A percentile compares a stretch with the other conserved stretches of the same genome.
phyloP scores from a whole-genome alignment of 2,888 invertebrate species.

The Furcula furcula region DNA sequence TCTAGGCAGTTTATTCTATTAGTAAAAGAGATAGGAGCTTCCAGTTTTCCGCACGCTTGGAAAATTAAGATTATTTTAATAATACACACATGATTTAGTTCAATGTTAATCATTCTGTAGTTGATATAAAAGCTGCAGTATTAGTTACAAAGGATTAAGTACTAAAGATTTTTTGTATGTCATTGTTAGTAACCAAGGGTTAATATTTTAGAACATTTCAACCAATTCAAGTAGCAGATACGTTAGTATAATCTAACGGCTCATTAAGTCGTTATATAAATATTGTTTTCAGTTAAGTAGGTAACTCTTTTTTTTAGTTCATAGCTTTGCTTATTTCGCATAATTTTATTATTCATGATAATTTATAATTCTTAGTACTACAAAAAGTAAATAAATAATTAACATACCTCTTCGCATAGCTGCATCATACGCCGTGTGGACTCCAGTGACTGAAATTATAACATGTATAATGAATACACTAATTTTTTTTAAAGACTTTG shows the following conservation, averaged over 20 bases:
- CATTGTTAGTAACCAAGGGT: too few relatives aligned
- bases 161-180: too few relatives aligned
- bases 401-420: constrained; percentile 95
- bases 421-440: constrained; percentile 95
- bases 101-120: constrained; percentile 20
- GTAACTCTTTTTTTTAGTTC: too few relatives aligned
- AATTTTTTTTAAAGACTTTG: too few relatives aligned
- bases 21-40: constrained; percentile 44
- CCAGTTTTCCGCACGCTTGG: constrained; percentile 60
- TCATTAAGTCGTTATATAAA: too few relatives aligned
- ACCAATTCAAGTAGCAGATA: too few relatives aligned
- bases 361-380: constrained; percentile 4
- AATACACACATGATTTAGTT: constrained; percentile 32
- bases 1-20: constrained; percentile 35
- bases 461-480: constrained; percentile 9
- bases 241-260: too few relatives aligned
- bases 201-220: too few relatives aligned
- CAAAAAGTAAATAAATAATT: constrained; percentile 6
- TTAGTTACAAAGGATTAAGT: too few relatives aligned
- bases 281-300: too few relatives aligned
- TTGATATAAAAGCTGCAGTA: constrained; percentile 43
- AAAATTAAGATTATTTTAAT: constrained; percentile 49
- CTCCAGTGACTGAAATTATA: constrained; percentile 91
- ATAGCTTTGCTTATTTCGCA: too few relatives aligned
- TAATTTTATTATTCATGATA: too few relatives aligned